A percentile compares a stretch with the other conserved stretches of the same genome.
These are phyloP conservation scores for Phalangium opilio DNA, from an alignment of 2,888 invertebrate genomes.

Conservation along the genomic window DNA sequence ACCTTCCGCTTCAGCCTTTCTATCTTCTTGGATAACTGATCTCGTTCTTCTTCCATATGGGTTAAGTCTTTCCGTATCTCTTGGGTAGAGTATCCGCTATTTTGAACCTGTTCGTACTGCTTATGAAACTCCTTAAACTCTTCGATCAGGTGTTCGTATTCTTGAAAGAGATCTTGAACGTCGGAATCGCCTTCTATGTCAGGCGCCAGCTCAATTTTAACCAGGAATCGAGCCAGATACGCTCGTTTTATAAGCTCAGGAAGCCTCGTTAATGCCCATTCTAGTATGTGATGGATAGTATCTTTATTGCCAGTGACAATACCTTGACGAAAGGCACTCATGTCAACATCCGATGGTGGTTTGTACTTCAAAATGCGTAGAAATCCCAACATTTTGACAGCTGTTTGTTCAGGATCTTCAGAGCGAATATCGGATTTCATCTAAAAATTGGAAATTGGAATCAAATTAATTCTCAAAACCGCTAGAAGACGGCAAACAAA, in stretches of 20 bases:
- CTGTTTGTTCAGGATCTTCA: constrained; percentile 58
- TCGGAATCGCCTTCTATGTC: constrained; percentile 59
- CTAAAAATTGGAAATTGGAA: constrained; percentile 21
- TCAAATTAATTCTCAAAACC: neutral
- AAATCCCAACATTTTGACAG: constrained; percentile 49
- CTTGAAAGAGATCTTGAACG: constrained; percentile 48
- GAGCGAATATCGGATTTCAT: constrained; percentile 55
- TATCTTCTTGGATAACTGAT: constrained; percentile 48
- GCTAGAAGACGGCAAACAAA: neutral
- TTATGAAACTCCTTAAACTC: constrained; percentile 66
- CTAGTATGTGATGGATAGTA: constrained; percentile 57
- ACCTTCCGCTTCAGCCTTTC: constrained; percentile 43
- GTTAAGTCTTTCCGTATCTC: constrained; percentile 71
- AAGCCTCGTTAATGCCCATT: constrained; percentile 60
- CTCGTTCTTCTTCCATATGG: constrained; percentile 71
- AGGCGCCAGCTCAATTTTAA: constrained; percentile 52
- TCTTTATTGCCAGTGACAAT: constrained; percentile 54
- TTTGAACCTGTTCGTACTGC: constrained; percentile 46
- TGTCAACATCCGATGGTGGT: constrained; percentile 39
- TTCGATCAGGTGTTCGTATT: constrained; percentile 57
- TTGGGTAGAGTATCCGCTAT: constrained; percentile 43
- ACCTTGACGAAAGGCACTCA: constrained; percentile 43
- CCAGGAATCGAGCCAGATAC: constrained; percentile 52
- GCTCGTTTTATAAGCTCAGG: constrained; percentile 62
- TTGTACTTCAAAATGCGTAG: constrained; percentile 64